Percentiles rank a stretch among this genome's conserved stretches.
These are phyloP conservation scores for Melanaphis sacchari DNA, from an alignment of 1,140 invertebrate species.

Conservation along the genomic window DNA sequence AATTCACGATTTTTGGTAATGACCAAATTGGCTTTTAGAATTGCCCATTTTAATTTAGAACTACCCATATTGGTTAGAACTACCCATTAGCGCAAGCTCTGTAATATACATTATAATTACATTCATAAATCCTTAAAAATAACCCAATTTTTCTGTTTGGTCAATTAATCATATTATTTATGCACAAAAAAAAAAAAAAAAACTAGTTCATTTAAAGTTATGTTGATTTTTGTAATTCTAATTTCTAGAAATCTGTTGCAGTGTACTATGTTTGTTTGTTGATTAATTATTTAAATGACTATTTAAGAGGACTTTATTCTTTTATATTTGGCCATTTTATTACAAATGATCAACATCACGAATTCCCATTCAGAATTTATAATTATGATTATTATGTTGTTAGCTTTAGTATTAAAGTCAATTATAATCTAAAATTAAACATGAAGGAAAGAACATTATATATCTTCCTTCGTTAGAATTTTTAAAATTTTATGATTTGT, in stretches of 20 bases:
- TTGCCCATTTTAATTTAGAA: too few species aligned
- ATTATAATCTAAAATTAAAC: background rate
- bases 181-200: background rate
- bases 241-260: background rate
- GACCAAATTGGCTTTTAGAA: too few species aligned
- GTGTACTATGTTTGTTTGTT: background rate
- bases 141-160: slow-evolving; percentile 1
- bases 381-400: background rate
- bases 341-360: background rate
- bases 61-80: too few species aligned
- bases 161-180: background rate
- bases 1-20: too few species aligned
- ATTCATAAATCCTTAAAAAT: slow-evolving; percentile 11
- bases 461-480: background rate
- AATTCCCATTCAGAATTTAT: background rate
- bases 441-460: background rate
- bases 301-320: background rate
- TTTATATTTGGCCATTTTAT: background rate
- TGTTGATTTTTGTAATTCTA: background rate
- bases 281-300: background rate
- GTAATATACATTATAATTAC: background rate
- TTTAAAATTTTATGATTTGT: too few species aligned
- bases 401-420: background rate
- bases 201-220: background rate
- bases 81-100: too few species aligned